Evolutionary conservation across 2,113 vertebrate species (phyloP).

Genomic region (cattle (Bos taurus)): ARS-UCD2.0 NC_037333.1:63838501-63839000

Average conservation of each 20-base stretch:
- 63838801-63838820: not conserved
- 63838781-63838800: not conserved
- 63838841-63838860: not conserved
- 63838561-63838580: not conserved
- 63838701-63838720: not conserved
- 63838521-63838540: not conserved
- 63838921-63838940: not conserved
- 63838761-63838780: not conserved
- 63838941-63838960: not conserved
- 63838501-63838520: not conserved
- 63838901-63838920: not conserved
- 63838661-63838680: not conserved
- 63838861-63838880: not conserved
- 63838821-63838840: not conserved
- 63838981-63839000: not conserved
- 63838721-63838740: not conserved
- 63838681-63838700: not conserved
- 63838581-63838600: not conserved
- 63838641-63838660: not conserved
- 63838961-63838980: not conserved
- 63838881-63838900: not conserved
- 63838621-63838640: not conserved
- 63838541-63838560: not conserved
- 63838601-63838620: not conserved
- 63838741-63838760: not conserved